Evolutionary conservation across 2,888 invertebrate genomes (phyloP), one percentile per base, ranked within the genome.

Genomic region (Cheilosia scutellata): DNA sequence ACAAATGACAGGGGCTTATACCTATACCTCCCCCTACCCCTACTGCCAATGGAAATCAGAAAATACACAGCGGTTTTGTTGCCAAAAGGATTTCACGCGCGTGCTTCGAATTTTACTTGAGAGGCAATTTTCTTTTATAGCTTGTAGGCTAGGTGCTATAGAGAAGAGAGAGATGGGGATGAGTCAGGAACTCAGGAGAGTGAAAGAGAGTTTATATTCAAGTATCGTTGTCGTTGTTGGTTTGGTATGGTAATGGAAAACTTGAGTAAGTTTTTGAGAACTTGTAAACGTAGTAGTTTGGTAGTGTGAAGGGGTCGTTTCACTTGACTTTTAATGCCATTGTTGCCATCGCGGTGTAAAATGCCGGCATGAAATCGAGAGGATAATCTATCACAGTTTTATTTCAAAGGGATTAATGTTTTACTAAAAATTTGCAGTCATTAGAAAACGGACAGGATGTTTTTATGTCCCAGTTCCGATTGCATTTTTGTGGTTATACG

Each of bases 61-160:
- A 80, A 84, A 80, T 75, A 80, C 42, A 53, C 65, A 74, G 74
- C 75, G 84, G 84, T 75, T 80, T 80, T 71, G 60, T 66, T 65
- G 62, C 33, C 57, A 76, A 71, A 71, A 66, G 84, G 82, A 76
- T 76, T 71, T 72, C 49, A 76, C 76, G 84, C 84, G 84, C 84
- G 84, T 86, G 84, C 84, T 86, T 86, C 65, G 82, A 86, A 76
- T 80, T 76, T 80, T 62, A 76, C 84, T 86, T 80, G 76, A 71
- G 84, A 82, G 84, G 71, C 55, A 60, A 75, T 86, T 86, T 86
- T 71, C 79, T 84, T 80, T 37, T 37, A 11, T 37, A 37, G 37
- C 11, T 80, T 65, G 11, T 62, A 20, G 27, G 37, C 2, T 37
- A 37, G 37, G 11, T 9, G 37, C 37, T 37, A 55, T 47, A 47